Base-by-base conservation (phyloP, 1,140 invertebrate genomes). In the Hyles vespertilio region DNA sequence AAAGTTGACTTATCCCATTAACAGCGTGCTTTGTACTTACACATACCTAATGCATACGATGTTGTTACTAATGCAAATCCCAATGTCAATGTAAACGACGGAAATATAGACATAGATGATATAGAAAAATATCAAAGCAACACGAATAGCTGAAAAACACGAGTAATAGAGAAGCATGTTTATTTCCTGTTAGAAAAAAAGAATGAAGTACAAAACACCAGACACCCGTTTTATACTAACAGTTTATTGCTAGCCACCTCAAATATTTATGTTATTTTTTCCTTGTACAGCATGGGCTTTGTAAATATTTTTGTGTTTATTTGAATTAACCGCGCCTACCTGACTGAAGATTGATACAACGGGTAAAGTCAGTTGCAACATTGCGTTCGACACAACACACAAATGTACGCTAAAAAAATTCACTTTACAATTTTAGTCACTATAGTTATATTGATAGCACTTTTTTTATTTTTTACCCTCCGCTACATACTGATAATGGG, bases 331-430 rank as follows among this genome's bases (percentile, higher is more conserved):
- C 79, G 70, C 72, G 74, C 74, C 76, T 83, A 84, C 76, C 79
- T 86, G 81, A 79, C 67, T 74, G 65, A 62, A 68, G 65, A 70
- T 78, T 72, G 76, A 78, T 73, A 72, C 63, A 74, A 79, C 36
- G 77, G 84, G 72, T 79, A 73, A 79, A 82, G 89, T 90, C 89
- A 89, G 76, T 90, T 89, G 89, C 89, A 90, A 86, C 88, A 89
- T 89, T 90, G 89, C 87, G 85, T 89, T 89, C 87, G 89, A 86
- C 84, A 83, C 87, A 82, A 88, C 89, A 90, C 89, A 89, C 89
- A 90, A 70, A 89, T 90, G 89, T 89, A 89, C 89, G 89, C 89
- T 90, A 89, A 89, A 89, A 89, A 86, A 72, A 77, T 86, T 76
- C 81, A 80, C 81, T 64, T 77, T 32, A 79, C 73, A 73, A 74